These are phyloP conservation scores for Nipponia nippon DNA, from an alignment of 2,113 vertebrate genomes.

Conservation along the genomic window DNA sequence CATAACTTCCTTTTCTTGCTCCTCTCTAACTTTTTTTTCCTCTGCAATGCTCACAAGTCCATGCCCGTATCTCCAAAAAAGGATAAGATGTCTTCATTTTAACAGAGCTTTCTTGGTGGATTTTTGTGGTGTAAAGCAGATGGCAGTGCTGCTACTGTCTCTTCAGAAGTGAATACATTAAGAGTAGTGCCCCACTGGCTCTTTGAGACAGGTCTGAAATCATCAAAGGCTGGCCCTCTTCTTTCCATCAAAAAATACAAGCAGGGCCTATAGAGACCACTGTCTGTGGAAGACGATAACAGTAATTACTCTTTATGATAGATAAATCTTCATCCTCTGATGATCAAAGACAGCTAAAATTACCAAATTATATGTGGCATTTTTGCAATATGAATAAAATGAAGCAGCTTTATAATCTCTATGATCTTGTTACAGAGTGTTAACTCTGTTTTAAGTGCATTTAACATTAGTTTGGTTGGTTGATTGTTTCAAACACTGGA, in stretches of 20 bases:
- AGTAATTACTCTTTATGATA: conserved; percentile 58
- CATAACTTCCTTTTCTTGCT: neutral
- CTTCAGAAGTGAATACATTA: conserved; percentile 35
- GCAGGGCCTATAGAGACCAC: conserved; percentile 17
- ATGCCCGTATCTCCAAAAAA: neutral
- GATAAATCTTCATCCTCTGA: conserved; percentile 61
- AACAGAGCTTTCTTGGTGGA: neutral
- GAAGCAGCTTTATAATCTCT: conserved; percentile 15
- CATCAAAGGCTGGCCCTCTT: conserved; percentile 54
- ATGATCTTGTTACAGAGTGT: neutral
- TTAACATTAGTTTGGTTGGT: neutral
- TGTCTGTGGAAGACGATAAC: conserved; percentile 13
- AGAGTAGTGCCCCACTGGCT: conserved; percentile 32
- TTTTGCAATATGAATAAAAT: conserved; percentile 47
- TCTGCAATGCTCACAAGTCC: neutral
- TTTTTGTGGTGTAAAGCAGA: conserved; percentile 37
- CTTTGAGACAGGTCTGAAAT: conserved; percentile 57
- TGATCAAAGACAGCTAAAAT: conserved; percentile 66
- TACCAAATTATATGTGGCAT: conserved; percentile 45
- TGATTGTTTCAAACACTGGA: neutral
- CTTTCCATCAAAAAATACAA: conserved; percentile 39
- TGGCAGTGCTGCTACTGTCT: neutral
- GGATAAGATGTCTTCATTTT: neutral
- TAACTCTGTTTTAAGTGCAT: conserved; percentile 17
- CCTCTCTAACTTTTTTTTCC: neutral